Conservation (phyloP, 2,113 vertebrate genomes). For the Oplegnathus fasciatus region DNA sequence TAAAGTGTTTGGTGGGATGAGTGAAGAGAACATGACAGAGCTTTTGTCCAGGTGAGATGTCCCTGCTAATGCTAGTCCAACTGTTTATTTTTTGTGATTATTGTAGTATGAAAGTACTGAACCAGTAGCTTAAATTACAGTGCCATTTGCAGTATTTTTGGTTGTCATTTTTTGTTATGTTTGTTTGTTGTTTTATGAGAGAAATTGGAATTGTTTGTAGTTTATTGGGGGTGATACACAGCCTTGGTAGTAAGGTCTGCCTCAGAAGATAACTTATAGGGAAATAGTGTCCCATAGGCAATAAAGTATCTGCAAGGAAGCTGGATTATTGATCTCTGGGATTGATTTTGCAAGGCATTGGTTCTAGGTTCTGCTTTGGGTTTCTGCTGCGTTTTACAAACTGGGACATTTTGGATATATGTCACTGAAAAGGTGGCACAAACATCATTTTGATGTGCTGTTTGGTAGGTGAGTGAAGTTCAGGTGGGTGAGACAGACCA, state of each 20-base stretch:
- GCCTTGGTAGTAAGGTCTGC: no score
- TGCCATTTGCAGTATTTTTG: not conserved
- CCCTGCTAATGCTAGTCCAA: not conserved
- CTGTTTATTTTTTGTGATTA: not conserved
- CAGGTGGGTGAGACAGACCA: not conserved
- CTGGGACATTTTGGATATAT: not conserved
- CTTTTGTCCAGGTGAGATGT: conserved; percentile 92
- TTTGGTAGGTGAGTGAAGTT: not conserved
- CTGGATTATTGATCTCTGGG: no score
- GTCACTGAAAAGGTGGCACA: not conserved
- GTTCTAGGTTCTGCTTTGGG: no score
- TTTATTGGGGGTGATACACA: no score
- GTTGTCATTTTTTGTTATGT: not conserved
- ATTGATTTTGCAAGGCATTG: no score
- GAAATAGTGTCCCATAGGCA: no score
- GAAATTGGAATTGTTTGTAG: no score
- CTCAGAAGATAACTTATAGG: no score
- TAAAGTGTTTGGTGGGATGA: conserved; percentile 99
- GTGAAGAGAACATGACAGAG: conserved; percentile 99
- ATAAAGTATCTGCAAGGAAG: no score
- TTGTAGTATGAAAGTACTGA: not conserved
- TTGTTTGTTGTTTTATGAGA: no score
- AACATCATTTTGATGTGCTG: not conserved
- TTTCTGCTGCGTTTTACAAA: no score
- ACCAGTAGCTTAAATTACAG: no score